Percentiles rank a stretch among this genome's conserved stretches.
phyloP scores from a whole-genome alignment of 2,113 vertebrate species.

The Ophthalmolycus amberensis region DNA sequence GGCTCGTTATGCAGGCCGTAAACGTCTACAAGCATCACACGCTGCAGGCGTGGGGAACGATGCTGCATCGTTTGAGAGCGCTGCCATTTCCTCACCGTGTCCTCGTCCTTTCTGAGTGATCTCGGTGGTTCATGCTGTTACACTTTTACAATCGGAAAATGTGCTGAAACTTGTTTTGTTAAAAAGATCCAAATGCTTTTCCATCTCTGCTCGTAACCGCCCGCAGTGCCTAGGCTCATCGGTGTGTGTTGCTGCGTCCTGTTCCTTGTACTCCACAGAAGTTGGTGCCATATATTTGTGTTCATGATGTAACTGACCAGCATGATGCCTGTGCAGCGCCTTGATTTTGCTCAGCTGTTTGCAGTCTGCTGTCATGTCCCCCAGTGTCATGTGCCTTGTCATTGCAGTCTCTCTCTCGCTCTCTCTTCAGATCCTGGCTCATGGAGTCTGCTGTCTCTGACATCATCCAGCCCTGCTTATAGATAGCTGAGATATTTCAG shows the following conservation, averaged over 20 bases:
- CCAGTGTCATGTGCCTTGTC: constrained; percentile 26
- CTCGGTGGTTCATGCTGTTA: constrained; percentile 21
- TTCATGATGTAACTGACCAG: constrained; percentile 62
- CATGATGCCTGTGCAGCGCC: constrained; percentile 36
- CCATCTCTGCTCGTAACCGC: neutral
- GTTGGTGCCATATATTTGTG: constrained; percentile 40
- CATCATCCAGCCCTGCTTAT: constrained; percentile 39
- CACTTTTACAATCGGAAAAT: constrained; percentile 20
- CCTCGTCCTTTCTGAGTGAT: constrained; percentile 19
- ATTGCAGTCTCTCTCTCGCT: constrained; percentile 19
- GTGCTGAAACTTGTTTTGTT: constrained; percentile 18
- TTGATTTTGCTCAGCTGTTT: constrained; percentile 67
- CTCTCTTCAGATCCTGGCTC: constrained; percentile 26
- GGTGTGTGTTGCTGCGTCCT: constrained; percentile 26
- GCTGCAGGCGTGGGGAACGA: neutral
- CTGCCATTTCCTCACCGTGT: constrained; percentile 23
- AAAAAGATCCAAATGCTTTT: constrained; percentile 7
- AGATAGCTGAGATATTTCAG: constrained; percentile 15
- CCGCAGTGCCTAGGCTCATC: constrained; percentile 20
- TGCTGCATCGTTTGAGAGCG: constrained; percentile 18
- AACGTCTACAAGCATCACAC: constrained; percentile 13
- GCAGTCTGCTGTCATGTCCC: constrained; percentile 61
- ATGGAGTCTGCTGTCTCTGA: constrained; percentile 38
- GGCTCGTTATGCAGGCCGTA: constrained; percentile 19
- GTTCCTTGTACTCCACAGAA: constrained; percentile 32